These are phyloP conservation scores for Prosapia bicincta DNA, from an alignment of 2,888 invertebrate genomes.

Conservation along the genomic window DNA sequence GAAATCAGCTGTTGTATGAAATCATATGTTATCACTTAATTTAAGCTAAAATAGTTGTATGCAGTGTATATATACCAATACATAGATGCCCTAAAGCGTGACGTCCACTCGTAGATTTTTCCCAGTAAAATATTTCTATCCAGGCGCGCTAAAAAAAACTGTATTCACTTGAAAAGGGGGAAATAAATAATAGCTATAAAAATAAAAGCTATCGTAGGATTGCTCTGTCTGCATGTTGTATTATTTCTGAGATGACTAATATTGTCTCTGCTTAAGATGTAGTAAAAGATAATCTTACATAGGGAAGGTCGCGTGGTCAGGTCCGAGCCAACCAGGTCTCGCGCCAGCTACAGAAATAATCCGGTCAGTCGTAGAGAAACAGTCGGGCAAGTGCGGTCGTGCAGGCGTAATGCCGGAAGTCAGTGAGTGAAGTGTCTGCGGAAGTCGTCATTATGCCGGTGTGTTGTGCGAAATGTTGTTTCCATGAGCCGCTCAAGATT, in stretches of 20 bases:
- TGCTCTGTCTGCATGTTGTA: no score
- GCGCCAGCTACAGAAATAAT: neutral
- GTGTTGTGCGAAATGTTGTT: slow-evolving; percentile 31
- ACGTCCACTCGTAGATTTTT: no score
- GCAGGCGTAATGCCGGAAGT: neutral
- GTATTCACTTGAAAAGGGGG: no score
- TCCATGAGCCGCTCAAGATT: slow-evolving; percentile 60
- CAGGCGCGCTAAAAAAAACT: no score
- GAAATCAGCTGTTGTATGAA: no score
- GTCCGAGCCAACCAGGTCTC: neutral
- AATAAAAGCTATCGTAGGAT: no score
- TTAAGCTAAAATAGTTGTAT: no score
- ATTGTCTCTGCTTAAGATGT: neutral
- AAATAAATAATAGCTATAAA: no score
- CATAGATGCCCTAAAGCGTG: no score
- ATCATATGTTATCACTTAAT: no score
- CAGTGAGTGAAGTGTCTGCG: neutral
- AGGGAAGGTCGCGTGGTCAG: neutral
- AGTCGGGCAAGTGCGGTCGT: neutral
- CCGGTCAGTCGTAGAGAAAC: neutral
- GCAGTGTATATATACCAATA: no score
- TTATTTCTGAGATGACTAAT: neutral
- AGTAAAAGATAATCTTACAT: neutral
- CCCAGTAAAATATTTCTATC: no score
- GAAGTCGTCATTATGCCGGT: neutral